These are phyloP conservation scores for Gymnocypris eckloni DNA, from an alignment of 2,797 vertebrate species.

Conservation along the genomic window DNA sequence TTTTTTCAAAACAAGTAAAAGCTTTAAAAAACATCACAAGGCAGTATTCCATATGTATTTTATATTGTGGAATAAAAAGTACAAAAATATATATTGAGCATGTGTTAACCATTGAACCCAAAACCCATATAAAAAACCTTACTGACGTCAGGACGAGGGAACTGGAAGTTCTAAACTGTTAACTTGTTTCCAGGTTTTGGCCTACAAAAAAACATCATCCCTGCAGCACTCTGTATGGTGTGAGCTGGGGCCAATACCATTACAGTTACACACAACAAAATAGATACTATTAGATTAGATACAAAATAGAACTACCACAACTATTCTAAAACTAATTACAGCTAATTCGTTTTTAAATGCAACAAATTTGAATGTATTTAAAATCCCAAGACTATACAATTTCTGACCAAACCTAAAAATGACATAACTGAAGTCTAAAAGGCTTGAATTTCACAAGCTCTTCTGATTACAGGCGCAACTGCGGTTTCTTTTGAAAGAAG, in stretches of 20 bases:
- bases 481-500: slow-evolving; percentile 12
- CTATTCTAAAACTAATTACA: neutral
- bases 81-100: too few relatives aligned
- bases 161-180: neutral
- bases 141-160: too few relatives aligned
- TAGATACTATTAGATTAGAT: too few relatives aligned
- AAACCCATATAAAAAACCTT: neutral
- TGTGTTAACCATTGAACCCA: neutral
- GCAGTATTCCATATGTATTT: neutral
- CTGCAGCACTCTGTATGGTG: too few relatives aligned
- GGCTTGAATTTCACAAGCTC: neutral
- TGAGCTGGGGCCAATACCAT: neutral
- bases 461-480: neutral
- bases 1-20: neutral
- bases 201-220: neutral
- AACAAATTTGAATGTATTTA: neutral
- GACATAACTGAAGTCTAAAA: neutral
- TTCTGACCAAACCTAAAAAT: neutral
- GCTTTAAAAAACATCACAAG: neutral
- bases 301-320: neutral
- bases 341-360: neutral
- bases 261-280: neutral
- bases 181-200: neutral
- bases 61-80: neutral
- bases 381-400: neutral